These are phyloP conservation scores for Xestia c-nigrum DNA, from an alignment of 2,888 invertebrate genomes.

Conservation along the genomic window DNA sequence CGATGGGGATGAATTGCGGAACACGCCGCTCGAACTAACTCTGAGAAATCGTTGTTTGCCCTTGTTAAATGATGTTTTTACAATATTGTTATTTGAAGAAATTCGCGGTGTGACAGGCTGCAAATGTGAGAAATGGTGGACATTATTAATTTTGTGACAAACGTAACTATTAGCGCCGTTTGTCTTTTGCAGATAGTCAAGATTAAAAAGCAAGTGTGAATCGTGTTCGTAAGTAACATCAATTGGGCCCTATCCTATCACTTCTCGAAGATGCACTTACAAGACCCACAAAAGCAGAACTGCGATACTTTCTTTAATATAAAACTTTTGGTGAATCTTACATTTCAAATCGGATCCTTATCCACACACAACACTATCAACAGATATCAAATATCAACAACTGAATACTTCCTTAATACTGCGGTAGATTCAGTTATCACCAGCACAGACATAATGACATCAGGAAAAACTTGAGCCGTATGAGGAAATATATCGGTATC, in stretches of 20 bases:
- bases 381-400: constrained; percentile 65
- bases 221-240: neutral
- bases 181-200: neutral
- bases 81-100: constrained; percentile 36
- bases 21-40: constrained; percentile 63
- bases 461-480: constrained; percentile 82
- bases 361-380: constrained; percentile 40
- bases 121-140: constrained; percentile 3
- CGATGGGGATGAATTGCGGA: constrained; percentile 70
- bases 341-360: neutral
- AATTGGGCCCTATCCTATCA: neutral
- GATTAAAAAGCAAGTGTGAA: neutral
- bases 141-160: constrained; percentile 10
- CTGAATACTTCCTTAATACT: constrained; percentile 72
- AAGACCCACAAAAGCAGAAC: too few species aligned
- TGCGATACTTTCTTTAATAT: neutral
- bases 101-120: neutral
- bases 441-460: constrained; percentile 86
- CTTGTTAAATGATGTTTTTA: constrained; percentile 48
- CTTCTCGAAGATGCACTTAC: too few species aligned
- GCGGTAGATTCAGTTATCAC: constrained; percentile 83
- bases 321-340: too few species aligned
- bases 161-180: neutral
- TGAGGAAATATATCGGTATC: constrained; percentile 76
- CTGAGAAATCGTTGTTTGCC: constrained; percentile 62